Evolutionary conservation across 2,113 vertebrate genomes (phyloP).

Genomic region (Leucosticte australis): DNA sequence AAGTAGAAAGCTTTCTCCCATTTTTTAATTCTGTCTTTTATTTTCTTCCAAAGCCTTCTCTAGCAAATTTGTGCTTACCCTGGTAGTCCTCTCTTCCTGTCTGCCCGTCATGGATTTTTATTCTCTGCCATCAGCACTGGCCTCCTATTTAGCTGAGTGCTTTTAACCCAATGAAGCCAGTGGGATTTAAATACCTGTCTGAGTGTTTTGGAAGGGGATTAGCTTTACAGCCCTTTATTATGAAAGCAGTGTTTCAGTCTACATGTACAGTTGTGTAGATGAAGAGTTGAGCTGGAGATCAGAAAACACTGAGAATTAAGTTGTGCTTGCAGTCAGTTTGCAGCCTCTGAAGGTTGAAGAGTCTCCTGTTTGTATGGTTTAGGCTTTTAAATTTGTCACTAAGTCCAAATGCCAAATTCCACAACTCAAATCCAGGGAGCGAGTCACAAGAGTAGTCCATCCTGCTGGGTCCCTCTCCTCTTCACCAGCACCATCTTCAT

Average conservation of each 20-base stretch:
- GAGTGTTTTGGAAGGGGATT: slow-evolving; percentile 16
- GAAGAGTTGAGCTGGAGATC: neutral
- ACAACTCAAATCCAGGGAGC: neutral
- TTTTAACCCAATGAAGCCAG: neutral
- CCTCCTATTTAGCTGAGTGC: neutral
- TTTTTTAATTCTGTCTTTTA: neutral
- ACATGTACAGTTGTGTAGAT: neutral
- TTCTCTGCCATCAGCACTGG: neutral
- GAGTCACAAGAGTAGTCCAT: neutral
- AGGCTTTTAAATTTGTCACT: neutral
- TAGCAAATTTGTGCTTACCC: neutral
- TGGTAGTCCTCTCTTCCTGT: neutral
- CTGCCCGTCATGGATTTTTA: neutral
- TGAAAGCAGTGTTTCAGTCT: neutral
- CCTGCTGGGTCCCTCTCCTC: neutral
- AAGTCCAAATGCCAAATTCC: neutral
- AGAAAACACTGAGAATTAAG: neutral
- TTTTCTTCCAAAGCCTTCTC: neutral
- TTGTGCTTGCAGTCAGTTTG: neutral
- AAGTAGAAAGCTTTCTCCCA: slow-evolving; percentile 32
- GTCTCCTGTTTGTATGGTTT: neutral
- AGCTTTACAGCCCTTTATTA: neutral
- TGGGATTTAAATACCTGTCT: neutral
- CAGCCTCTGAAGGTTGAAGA: neutral
- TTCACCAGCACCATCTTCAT: neutral